phyloP scores from a whole-genome alignment of 2,888 invertebrate genomes.

The Calliopum simillimum region DNA sequence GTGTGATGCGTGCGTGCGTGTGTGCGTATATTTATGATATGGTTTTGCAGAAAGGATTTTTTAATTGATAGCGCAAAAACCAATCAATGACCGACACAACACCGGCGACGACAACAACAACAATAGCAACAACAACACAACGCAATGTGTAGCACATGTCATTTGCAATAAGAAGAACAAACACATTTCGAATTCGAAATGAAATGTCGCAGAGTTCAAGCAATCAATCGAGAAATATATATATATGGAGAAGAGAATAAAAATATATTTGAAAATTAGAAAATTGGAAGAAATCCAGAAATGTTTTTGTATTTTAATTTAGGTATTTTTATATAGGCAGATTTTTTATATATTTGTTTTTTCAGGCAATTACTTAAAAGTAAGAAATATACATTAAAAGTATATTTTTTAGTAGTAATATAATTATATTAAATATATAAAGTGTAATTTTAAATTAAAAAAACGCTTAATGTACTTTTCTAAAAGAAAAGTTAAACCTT shows the following conservation, averaged over 20 bases:
- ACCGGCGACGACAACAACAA: slow-evolving; percentile 39
- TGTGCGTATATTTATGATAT: slow-evolving; percentile 37
- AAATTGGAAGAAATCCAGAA: slow-evolving; percentile 56
- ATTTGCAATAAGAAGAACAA: slow-evolving; percentile 15
- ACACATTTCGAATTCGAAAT: slow-evolving; percentile 28
- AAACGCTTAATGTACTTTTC: slow-evolving; percentile 25
- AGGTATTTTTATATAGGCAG: not conserved
- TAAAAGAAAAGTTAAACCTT: slow-evolving; percentile 25
- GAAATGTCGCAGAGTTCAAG: slow-evolving; percentile 45
- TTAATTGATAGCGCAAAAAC: slow-evolving; percentile 33
- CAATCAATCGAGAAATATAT: slow-evolving; percentile 52
- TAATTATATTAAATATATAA: slow-evolving; percentile 9
- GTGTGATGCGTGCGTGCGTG: slow-evolving; percentile 42
- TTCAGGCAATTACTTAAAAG: slow-evolving; percentile 43
- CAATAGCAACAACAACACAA: slow-evolving; percentile 41
- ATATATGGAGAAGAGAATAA: slow-evolving; percentile 64
- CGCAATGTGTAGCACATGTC: slow-evolving; percentile 21
- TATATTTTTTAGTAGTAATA: slow-evolving; percentile 6
- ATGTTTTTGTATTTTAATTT: slow-evolving; percentile 30
- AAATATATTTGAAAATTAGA: slow-evolving; percentile 63
- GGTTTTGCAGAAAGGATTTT: slow-evolving; percentile 28
- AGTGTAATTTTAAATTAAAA: slow-evolving; percentile 29
- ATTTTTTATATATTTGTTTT: slow-evolving; percentile 12
- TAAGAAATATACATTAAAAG: slow-evolving; percentile 37
- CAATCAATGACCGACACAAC: slow-evolving; percentile 32